Conservation (phyloP, 2,113 vertebrate genomes). For the Atrichornis clamosus region DNA sequence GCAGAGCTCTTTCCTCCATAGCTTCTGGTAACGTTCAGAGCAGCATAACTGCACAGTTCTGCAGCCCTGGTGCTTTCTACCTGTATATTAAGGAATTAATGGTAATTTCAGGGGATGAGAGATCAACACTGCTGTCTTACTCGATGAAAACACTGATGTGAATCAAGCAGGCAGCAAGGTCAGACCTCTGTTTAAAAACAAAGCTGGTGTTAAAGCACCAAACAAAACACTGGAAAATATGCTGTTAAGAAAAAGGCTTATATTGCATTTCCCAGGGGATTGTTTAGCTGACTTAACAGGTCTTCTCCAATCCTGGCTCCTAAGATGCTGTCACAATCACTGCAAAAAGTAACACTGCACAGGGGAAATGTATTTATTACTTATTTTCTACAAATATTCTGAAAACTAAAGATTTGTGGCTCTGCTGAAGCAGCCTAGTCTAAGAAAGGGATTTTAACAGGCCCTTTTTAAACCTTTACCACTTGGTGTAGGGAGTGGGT, state of each 20-base stretch:
- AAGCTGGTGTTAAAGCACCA: background rate
- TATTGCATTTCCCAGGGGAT: background rate
- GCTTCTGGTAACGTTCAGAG: background rate
- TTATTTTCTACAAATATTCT: background rate
- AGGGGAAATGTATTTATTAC: background rate
- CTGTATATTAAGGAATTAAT: background rate
- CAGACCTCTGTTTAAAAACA: background rate
- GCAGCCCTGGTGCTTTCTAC: background rate
- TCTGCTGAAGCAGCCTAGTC: background rate
- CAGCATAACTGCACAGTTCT: background rate
- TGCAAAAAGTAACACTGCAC: background rate
- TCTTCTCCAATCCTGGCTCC: background rate
- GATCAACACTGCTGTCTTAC: background rate
- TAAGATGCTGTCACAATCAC: background rate
- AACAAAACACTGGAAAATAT: background rate
- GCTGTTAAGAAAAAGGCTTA: background rate
- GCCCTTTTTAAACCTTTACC: background rate
- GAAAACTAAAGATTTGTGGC: background rate
- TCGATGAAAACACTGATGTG: background rate
- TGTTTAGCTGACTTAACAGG: background rate
- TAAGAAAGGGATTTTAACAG: background rate
- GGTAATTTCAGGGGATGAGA: background rate
- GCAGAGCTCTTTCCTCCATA: background rate
- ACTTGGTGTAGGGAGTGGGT: accelerated
- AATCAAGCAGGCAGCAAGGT: background rate